A percentile compares a stretch with the other conserved stretches of the same genome.
Conservation (phyloP, 2,113 vertebrate species). For the Mesembrinibis cayennensis region DNA sequence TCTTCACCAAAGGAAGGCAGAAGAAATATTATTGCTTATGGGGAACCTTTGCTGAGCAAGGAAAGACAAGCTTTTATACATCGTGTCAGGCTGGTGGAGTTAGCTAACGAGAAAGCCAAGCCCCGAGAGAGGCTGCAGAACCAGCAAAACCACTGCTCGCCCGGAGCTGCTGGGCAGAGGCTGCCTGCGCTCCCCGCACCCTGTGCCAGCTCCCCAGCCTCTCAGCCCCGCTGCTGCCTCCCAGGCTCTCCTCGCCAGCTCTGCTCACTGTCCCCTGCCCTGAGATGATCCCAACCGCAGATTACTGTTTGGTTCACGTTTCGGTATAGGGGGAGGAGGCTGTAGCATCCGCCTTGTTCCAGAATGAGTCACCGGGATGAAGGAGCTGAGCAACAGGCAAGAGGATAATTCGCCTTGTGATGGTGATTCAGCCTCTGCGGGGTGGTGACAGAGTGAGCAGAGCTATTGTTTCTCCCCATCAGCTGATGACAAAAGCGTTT, state of each 20-base stretch:
- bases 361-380: not conserved
- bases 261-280: not conserved
- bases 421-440: constrained; percentile 43
- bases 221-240: not conserved
- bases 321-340: not conserved
- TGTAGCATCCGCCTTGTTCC: not conserved
- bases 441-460: not conserved
- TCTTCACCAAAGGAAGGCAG: not conserved
- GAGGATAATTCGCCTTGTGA: not conserved
- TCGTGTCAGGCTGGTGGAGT: not conserved
- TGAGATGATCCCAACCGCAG: not conserved
- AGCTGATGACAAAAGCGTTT: not conserved
- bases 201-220: not conserved
- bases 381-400: not conserved
- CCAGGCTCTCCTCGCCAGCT: not conserved
- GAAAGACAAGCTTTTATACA: not conserved
- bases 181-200: not conserved
- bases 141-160: not conserved
- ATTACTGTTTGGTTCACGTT: not conserved
- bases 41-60: not conserved
- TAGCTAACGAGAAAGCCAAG: not conserved
- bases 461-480: constrained; percentile 21
- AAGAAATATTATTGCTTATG: not conserved
- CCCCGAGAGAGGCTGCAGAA: not conserved
- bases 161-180: not conserved